Conservation (phyloP, 2,113 vertebrate species). For the Seriola rivoliana region DNA sequence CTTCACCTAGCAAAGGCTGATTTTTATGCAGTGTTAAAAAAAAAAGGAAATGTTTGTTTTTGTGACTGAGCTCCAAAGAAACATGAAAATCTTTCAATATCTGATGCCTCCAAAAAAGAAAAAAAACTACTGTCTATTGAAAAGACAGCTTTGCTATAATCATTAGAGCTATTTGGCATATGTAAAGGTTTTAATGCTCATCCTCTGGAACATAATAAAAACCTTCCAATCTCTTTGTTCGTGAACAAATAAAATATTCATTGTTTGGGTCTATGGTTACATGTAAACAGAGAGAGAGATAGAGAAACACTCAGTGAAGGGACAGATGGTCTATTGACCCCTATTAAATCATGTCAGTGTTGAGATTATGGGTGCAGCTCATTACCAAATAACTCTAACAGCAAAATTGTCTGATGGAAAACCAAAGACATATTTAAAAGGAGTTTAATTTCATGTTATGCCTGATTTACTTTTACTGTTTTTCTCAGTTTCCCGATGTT, state of each 20-base stretch:
- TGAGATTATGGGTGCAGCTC: not conserved
- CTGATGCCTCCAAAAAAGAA: not conserved
- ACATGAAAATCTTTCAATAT: not conserved
- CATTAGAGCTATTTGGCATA: not conserved
- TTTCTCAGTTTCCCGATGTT: not conserved
- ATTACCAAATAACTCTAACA: not conserved
- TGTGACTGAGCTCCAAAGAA: not conserved
- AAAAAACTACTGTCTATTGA: not conserved
- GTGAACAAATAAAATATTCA: not conserved
- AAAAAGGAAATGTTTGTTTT: not conserved
- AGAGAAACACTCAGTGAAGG: not conserved
- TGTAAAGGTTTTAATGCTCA: not conserved
- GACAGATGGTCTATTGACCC: not conserved
- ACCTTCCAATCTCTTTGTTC: not conserved
- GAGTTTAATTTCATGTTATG: not conserved
- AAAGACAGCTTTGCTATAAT: not conserved
- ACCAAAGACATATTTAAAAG: not conserved
- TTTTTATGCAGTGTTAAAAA: not conserved
- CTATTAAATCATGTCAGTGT: not conserved
- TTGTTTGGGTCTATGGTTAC: conserved; percentile 20
- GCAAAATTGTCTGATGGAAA: not conserved
- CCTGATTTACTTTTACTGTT: not conserved
- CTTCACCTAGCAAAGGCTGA: not conserved
- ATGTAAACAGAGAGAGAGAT: conserved; percentile 21
- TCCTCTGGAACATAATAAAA: not conserved